Evolutionary conservation across 2,113 vertebrate genomes (phyloP), one percentile per base, ranked within the genome.

Genomic region (Tursiops truncatus): DNA sequence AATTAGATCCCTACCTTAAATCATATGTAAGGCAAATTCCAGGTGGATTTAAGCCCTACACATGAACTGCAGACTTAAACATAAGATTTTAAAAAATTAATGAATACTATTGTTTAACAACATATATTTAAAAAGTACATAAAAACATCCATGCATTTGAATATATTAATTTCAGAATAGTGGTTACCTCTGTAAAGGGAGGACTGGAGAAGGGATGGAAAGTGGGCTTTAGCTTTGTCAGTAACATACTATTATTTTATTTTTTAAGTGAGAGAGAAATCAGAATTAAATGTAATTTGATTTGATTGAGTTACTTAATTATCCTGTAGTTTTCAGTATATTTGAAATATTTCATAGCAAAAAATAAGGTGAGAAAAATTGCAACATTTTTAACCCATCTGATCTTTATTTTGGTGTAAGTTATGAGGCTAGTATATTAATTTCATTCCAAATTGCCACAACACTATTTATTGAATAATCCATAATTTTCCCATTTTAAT

Each of bases 311-410:
- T 83, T 83, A 86, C 31, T 93, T 31, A 47, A 73, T 58, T 79
- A 77, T 6, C 36, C 53, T 74, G 3, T 71, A 77, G 25, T 92
- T 63, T 89, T 44, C 1, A 47, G 20, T 79, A 70, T 89, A 23
- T 73, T 77, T 67, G n/a, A 87, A 74, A 92, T 95, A 92, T 67
- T 90, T 90, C 6, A 90, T 23, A 87, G 67, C 41, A 11, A 84
- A 83, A 89, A 65, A 21, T 70, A 77, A 80, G 18, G 31, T 70
- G 12, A 71, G 33, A 65, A 92, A 83, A 85, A 58, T 12, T 62
- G 33, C 15, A 44, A 67, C 15, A 86, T 90, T 7, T 79, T 73
- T 56, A 81, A 65, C 38, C 36, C 13, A 38, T 60, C 47, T 50
- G 26, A 71, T 73, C 25, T 84, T 73, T 73, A 77, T 41, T 92